Conservation (phyloP, 2,113 vertebrate species). For the Pristiophorus japonicus region DNA sequence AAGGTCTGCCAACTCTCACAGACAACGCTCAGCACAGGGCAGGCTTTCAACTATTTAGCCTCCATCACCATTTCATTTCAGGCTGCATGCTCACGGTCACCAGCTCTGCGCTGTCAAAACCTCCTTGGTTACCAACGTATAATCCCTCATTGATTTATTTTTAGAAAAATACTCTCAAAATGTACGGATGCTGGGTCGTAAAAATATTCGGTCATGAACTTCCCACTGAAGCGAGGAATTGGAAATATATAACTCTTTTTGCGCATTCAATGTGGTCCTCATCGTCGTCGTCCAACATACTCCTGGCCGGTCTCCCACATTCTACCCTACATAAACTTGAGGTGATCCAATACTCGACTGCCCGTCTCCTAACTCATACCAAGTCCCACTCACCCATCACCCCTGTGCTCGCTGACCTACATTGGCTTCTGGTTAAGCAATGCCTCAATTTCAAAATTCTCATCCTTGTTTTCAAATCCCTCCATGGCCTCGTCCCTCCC, state of each 20-base stretch:
- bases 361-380: too few relatives aligned
- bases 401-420: too few relatives aligned
- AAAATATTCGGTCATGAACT: too few relatives aligned
- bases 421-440: too few relatives aligned
- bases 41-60: not conserved
- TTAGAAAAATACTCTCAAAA: not conserved
- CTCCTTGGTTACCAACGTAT: not conserved
- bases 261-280: not conserved
- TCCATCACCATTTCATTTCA: not conserved
- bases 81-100: not conserved
- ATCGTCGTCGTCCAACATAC: too few relatives aligned
- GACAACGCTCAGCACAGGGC: not conserved
- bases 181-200: not conserved
- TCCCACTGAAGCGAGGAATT: not conserved
- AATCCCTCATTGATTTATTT: not conserved
- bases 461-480: too few relatives aligned
- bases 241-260: not conserved
- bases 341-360: too few relatives aligned
- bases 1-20: not conserved
- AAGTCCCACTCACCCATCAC: too few relatives aligned
- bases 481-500: too few relatives aligned
- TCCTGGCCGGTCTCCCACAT: too few relatives aligned
- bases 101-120: not conserved
- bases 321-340: too few relatives aligned
- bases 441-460: too few relatives aligned